phyloP scores from a whole-genome alignment of 2,797 vertebrate genomes.

The Melanotaenia trifasciata region DNA sequence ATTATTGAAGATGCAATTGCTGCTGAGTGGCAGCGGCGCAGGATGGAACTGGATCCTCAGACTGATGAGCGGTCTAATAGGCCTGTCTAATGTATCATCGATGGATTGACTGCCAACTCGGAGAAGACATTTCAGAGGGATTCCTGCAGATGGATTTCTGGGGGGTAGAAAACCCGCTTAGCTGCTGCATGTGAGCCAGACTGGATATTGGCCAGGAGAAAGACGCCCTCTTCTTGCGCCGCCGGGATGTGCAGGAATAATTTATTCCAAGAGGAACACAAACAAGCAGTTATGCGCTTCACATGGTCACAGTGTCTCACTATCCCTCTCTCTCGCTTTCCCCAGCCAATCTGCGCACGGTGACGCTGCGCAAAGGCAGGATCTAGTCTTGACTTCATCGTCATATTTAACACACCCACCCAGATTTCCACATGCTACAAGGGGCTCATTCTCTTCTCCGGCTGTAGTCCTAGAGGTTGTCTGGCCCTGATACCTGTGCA shows the following conservation, averaged over 20 bases:
- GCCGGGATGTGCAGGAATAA: constrained; percentile 85
- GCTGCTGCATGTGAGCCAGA: constrained; percentile 19
- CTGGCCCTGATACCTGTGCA: constrained; percentile 77
- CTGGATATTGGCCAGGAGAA: constrained; percentile 53
- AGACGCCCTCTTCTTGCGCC: constrained; percentile 89
- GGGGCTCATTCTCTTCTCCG: constrained; percentile 57
- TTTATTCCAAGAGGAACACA: constrained; percentile 66
- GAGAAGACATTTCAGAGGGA: constrained; percentile 71
- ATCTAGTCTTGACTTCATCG: constrained; percentile 84
- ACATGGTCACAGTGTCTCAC: constrained; percentile 35
- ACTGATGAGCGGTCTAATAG: constrained; percentile 71
- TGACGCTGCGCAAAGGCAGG: constrained; percentile 92
- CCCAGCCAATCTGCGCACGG: constrained; percentile 78
- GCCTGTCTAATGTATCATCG: constrained; percentile 75
- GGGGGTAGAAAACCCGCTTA: not conserved
- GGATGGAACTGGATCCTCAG: constrained; percentile 69
- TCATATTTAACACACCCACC: constrained; percentile 93
- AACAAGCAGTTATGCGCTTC: constrained; percentile 56
- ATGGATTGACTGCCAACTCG: constrained; percentile 69
- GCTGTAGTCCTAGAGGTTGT: constrained; percentile 20
- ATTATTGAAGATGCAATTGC: constrained; percentile 62
- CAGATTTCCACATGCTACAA: constrained; percentile 78
- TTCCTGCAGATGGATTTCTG: constrained; percentile 70
- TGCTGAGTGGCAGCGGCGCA: constrained; percentile 67
- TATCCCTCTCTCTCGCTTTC: constrained; percentile 65